A percentile compares a stretch with the other conserved stretches of the same genome.
These are phyloP conservation scores for Tupaia chinensis DNA, from an alignment of 2,113 vertebrate genomes.

Conservation along the genomic window DNA sequence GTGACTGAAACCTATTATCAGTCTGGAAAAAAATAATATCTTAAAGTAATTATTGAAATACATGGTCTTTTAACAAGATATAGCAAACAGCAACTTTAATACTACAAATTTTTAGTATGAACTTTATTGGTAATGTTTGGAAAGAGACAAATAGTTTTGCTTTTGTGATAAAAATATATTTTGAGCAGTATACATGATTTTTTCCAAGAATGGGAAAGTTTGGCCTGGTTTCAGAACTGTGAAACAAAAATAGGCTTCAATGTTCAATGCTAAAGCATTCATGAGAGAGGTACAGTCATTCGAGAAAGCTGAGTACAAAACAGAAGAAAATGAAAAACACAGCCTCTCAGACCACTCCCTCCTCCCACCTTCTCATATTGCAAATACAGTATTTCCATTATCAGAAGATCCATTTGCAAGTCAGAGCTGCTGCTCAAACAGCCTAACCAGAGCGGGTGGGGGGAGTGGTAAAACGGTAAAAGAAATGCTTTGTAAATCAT, in stretches of 20 bases:
- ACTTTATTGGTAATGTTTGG: background rate
- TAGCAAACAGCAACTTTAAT: background rate
- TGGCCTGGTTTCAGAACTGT: conserved; percentile 65
- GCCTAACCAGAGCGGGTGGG: background rate
- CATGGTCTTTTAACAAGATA: conserved; percentile 10
- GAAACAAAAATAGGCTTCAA: conserved; percentile 46
- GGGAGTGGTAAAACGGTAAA: conserved; percentile 31
- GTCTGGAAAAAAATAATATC: background rate
- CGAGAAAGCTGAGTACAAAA: conserved; percentile 74
- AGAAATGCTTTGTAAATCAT: conserved; percentile 72
- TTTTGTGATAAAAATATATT: conserved; percentile 70
- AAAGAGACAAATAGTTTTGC: conserved; percentile 52
- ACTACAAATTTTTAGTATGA: background rate
- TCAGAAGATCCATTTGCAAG: conserved; percentile 73
- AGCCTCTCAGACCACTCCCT: conserved; percentile 3
- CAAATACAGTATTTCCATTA: conserved; percentile 69
- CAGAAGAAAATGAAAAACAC: conserved; percentile 69
- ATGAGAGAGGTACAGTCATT: conserved; percentile 66
- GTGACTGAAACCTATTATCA: background rate
- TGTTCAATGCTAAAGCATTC: conserved; percentile 54
- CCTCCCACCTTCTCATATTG: conserved; percentile 63
- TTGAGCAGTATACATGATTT: background rate
- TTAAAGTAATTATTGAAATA: background rate
- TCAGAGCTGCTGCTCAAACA: conserved; percentile 20
- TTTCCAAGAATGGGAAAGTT: background rate